These are phyloP conservation scores for Graptemys geographica DNA, from an alignment of 2,797 vertebrate species.

Conservation along the genomic window DNA sequence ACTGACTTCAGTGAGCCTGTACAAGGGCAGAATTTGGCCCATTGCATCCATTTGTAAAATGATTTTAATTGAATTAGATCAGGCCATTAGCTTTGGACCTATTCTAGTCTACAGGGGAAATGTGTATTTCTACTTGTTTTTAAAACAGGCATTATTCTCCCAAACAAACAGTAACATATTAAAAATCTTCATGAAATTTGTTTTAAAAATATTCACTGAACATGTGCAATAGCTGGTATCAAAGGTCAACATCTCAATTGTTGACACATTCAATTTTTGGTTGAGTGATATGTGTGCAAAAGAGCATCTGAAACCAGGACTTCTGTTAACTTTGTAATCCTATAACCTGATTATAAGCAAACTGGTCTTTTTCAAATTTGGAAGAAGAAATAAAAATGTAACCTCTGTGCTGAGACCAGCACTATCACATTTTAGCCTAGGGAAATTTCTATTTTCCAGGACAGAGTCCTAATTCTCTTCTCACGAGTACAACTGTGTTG, in stretches of 20 bases:
- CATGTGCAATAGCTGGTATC: conserved; percentile 36
- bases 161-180: conserved; percentile 55
- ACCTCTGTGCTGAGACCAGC: not conserved
- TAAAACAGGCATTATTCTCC: conserved; percentile 31
- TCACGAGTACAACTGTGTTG: not conserved
- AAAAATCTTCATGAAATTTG: conserved; percentile 48
- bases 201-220: conserved; percentile 37
- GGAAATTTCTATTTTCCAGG: not conserved
- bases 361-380: not conserved
- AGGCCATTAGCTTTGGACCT: conserved; percentile 64
- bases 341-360: not conserved
- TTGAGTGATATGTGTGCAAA: conserved; percentile 26
- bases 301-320: not conserved
- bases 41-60: rapidly evolving
- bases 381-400: not conserved
- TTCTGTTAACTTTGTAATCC: conserved; percentile 9
- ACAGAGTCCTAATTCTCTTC: conserved; percentile 7
- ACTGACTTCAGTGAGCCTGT: not conserved
- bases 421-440: not conserved
- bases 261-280: not conserved
- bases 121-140: conserved; percentile 28
- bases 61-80: conserved; percentile 56
- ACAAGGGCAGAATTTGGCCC: not conserved
- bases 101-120: conserved; percentile 60
- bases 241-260: conserved; percentile 59